phyloP scores from a whole-genome alignment of 1,140 invertebrate genomes.

The Watersipora subatra region DNA sequence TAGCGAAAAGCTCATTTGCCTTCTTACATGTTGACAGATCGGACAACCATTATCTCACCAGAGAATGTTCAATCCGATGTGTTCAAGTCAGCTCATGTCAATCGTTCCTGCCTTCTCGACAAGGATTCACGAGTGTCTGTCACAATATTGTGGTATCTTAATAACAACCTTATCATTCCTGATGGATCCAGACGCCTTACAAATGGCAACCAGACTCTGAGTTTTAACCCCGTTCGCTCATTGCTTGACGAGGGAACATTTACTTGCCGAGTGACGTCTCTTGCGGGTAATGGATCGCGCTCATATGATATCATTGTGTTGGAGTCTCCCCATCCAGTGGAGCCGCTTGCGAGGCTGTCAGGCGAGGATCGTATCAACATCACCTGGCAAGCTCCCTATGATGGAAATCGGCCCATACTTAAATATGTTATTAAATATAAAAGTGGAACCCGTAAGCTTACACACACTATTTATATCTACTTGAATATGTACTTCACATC shows the following conservation, averaged over 20 bases:
- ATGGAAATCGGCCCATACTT: conserved; percentile 86
- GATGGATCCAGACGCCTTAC: not conserved
- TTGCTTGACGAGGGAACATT: not conserved
- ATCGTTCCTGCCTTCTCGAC: not conserved
- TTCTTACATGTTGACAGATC: not conserved
- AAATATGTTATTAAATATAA: conserved; percentile 87
- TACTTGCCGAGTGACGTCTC: not conserved
- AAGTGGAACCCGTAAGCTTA: too few relatives aligned
- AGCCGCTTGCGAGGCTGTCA: conserved; percentile 43
- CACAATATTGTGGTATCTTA: not conserved
- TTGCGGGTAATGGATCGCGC: not conserved
- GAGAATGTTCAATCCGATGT: not conserved
- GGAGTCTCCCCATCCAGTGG: not conserved
- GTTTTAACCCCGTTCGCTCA: not conserved
- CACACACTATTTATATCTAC: too few relatives aligned
- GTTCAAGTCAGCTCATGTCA: not conserved
- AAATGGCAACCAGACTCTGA: not conserved
- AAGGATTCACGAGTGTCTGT: not conserved
- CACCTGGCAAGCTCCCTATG: conserved; percentile 84
- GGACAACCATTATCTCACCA: not conserved
- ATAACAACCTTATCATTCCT: not conserved
- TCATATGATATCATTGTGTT: not conserved
- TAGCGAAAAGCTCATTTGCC: too few relatives aligned
- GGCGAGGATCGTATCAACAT: conserved; percentile 58
- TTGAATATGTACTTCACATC: too few relatives aligned